phyloP scores from a whole-genome alignment of 2,797 vertebrate genomes.

The Sebastes iracundus region DNA sequence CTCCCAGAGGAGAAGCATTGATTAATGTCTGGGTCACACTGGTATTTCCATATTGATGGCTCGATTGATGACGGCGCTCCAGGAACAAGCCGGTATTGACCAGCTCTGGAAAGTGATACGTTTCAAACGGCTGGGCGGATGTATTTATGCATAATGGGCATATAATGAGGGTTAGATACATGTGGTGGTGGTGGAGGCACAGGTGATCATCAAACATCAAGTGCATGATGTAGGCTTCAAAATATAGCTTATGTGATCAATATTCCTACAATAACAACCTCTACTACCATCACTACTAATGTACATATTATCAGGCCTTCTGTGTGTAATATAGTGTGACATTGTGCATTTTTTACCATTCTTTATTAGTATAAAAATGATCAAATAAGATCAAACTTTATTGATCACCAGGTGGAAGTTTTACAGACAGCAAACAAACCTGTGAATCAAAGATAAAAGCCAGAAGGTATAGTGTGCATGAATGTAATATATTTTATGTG shows the following conservation, averaged over 20 bases:
- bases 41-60: slow-evolving; percentile 87
- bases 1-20: slow-evolving; percentile 79
- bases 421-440: background rate
- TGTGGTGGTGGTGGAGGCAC: background rate
- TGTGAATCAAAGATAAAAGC: background rate
- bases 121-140: slow-evolving; percentile 68
- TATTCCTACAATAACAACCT: slow-evolving; percentile 1
- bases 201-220: background rate
- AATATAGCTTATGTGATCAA: background rate
- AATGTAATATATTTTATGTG: no score
- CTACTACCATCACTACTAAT: background rate
- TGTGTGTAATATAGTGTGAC: background rate
- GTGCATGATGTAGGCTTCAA: background rate
- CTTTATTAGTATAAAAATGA: background rate
- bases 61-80: slow-evolving; percentile 83
- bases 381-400: background rate
- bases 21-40: slow-evolving; percentile 83
- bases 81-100: slow-evolving; percentile 80
- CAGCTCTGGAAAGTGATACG: slow-evolving; percentile 72
- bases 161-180: slow-evolving; percentile 1
- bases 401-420: background rate
- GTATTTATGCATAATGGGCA: slow-evolving; percentile 53
- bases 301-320: background rate
- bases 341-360: background rate
- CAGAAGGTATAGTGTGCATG: no score